Percentiles rank a stretch among this genome's conserved stretches.
Evolutionary conservation across 2,113 vertebrate species (phyloP).

Genomic region (Rallus limicola): DNA sequence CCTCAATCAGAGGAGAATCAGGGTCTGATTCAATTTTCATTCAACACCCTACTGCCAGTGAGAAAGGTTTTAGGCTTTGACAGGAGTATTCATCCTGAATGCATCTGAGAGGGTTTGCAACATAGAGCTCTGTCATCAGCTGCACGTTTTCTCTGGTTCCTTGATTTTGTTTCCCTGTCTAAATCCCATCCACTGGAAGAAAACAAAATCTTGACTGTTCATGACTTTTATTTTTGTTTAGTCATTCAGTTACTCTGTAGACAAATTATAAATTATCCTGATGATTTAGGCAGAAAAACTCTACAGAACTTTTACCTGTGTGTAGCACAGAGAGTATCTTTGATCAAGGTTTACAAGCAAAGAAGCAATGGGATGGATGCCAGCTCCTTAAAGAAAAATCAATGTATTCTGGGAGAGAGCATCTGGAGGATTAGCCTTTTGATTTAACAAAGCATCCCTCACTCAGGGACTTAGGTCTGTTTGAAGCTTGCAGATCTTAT

Average conservation of each 20-base stretch:
- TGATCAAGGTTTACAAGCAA: slow-evolving; percentile 25
- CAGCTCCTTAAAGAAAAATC: slow-evolving; percentile 37
- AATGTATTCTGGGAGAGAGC: background rate
- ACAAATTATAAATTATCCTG: background rate
- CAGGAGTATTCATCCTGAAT: background rate
- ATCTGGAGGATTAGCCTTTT: slow-evolving; percentile 17
- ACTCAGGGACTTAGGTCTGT: background rate
- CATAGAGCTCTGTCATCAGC: background rate
- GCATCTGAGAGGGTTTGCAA: background rate
- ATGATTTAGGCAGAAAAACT: background rate
- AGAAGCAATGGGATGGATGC: background rate
- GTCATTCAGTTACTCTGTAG: background rate
- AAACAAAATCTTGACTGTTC: background rate
- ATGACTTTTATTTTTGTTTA: background rate
- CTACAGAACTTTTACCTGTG: background rate
- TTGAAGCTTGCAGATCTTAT: slow-evolving; percentile 9
- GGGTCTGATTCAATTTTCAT: background rate
- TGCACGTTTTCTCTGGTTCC: background rate
- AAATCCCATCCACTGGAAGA: background rate
- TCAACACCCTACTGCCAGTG: background rate
- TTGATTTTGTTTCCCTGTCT: background rate
- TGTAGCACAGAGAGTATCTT: background rate
- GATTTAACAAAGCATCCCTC: slow-evolving; percentile 19
- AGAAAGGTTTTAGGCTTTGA: background rate
- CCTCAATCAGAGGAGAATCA: background rate